A percentile compares a stretch with the other conserved stretches of the same genome.
Conservation (phyloP, 2,113 vertebrate species). For the Peromyscus polionotus region DNA sequence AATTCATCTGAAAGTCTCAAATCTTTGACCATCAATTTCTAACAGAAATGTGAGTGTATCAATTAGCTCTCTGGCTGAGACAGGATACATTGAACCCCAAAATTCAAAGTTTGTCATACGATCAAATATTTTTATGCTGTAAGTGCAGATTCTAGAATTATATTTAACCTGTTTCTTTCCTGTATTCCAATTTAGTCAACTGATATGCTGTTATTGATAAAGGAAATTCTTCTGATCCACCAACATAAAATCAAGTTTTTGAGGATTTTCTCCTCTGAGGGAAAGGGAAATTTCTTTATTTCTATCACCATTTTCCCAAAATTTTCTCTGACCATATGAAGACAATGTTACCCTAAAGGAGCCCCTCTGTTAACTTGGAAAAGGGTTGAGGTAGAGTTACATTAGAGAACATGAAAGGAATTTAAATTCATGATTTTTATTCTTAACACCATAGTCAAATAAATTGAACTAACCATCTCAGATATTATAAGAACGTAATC, state of each 20-base stretch:
- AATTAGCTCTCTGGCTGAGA: conserved; percentile 39
- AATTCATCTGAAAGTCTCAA: conserved; percentile 33
- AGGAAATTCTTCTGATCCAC: neutral
- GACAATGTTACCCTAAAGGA: neutral
- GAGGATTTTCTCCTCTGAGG: neutral
- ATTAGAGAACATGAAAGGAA: conserved; percentile 58
- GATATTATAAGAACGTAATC: conserved; percentile 63
- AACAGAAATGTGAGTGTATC: neutral
- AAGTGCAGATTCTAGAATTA: conserved; percentile 31
- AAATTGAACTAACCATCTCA: conserved; percentile 43
- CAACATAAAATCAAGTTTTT: conserved; percentile 19
- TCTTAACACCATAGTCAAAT: conserved; percentile 48
- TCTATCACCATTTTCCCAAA: neutral
- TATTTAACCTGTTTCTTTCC: conserved; percentile 18
- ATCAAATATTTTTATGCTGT: conserved; percentile 38
- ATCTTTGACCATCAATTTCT: conserved; percentile 32
- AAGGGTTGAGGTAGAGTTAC: neutral
- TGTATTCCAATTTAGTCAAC: neutral
- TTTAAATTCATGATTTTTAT: conserved; percentile 62
- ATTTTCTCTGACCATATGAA: conserved; percentile 24
- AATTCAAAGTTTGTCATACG: conserved; percentile 27
- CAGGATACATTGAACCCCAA: neutral
- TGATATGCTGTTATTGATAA: neutral
- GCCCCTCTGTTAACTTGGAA: conserved; percentile 27
- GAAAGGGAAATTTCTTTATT: neutral